A percentile compares a stretch with the other conserved stretches of the same genome.
Conservation (phyloP, 1,140 invertebrate genomes). For the Acyrthosiphon pisum region DNA sequence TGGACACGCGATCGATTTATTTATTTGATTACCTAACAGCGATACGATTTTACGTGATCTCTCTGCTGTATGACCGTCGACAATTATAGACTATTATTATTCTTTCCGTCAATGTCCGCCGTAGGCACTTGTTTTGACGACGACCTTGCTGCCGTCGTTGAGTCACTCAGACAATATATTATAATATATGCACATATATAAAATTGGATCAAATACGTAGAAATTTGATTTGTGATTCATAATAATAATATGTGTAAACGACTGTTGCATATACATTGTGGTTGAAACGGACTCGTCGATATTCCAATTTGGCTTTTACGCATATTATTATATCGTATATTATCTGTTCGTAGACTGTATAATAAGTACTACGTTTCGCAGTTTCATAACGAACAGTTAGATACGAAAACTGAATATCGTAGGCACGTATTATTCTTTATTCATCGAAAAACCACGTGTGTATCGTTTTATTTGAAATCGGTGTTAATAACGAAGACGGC, state of each 20-base stretch:
- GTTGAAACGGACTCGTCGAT: neutral
- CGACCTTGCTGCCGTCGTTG: neutral
- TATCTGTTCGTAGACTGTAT: neutral
- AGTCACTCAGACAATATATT: neutral
- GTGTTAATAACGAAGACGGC: neutral
- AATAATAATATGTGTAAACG: neutral
- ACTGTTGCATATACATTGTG: neutral
- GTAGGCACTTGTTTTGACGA: conserved; percentile 1
- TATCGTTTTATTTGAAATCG: neutral
- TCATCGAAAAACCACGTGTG: neutral
- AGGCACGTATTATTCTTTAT: neutral
- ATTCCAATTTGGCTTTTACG: neutral
- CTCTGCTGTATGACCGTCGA: neutral
- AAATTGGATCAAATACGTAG: neutral
- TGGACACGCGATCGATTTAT: neutral
- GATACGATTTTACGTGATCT: conserved; percentile 8
- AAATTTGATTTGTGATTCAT: neutral
- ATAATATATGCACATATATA: neutral
- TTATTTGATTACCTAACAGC: neutral
- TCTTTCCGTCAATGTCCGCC: neutral
- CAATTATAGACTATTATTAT: conserved; percentile 11
- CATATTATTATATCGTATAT: neutral
- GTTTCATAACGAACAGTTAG: neutral
- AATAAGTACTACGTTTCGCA: neutral
- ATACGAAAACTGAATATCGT: neutral